A percentile compares a stretch with the other conserved stretches of the same genome.
These are phyloP conservation scores for Callionymus lyra DNA, from an alignment of 2,113 vertebrate species.

Conservation along the genomic window DNA sequence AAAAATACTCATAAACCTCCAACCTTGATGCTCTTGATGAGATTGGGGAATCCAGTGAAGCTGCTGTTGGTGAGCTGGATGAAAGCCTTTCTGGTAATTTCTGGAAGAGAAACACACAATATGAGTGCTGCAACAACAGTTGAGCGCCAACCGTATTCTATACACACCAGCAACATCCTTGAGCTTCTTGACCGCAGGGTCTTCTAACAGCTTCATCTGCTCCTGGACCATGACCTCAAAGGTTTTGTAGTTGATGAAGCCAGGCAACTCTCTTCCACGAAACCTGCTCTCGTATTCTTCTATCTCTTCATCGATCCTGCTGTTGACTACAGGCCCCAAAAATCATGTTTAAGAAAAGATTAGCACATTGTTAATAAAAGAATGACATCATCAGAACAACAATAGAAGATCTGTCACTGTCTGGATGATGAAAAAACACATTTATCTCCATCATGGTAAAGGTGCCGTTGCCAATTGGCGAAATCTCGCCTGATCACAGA, in stretches of 20 bases:
- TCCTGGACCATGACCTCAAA: conserved; percentile 75
- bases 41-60: conserved; percentile 62
- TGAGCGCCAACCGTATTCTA: neutral
- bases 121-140: neutral
- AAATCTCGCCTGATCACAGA: conserved; percentile 67
- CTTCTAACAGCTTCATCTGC: conserved; percentile 68
- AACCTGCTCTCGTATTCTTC: conserved; percentile 60
- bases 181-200: conserved; percentile 69
- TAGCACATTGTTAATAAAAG: conserved; percentile 16
- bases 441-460: conserved; percentile 1
- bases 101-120: conserved; percentile 31
- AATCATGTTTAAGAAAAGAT: conserved; percentile 5
- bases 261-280: conserved; percentile 76
- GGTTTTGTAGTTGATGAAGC: conserved; percentile 76
- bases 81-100: conserved; percentile 49
- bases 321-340: conserved; percentile 64
- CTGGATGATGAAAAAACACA: conserved; percentile 51
- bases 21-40: conserved; percentile 60
- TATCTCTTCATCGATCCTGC: conserved; percentile 23
- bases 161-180: conserved; percentile 37
- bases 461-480: conserved; percentile 29
- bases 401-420: neutral
- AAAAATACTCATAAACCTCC: too few species aligned
- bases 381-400: too few species aligned
- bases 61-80: conserved; percentile 47